Evolutionary conservation across 2,797 vertebrate genomes (phyloP), one percentile per base, ranked within the genome.

Genomic region (Threskiornis aethiopicus): DNA sequence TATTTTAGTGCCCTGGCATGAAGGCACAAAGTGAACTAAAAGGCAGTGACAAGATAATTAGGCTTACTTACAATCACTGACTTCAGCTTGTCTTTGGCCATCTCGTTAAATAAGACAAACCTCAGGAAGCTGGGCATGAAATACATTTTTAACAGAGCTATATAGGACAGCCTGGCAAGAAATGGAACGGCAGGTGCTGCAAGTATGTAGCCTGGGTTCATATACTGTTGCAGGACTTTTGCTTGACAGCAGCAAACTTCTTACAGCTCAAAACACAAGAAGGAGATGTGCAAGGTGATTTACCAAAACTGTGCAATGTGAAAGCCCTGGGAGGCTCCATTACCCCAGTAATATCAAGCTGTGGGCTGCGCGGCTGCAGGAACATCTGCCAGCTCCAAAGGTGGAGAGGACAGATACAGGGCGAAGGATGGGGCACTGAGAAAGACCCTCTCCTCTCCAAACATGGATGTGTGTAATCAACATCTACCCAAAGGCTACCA

Each of bases 41-140:
- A 94, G 42, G 33, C 81, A 96, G n/a, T 64, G 82, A 94, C 89
- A 88, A 83, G 90, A 67, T 92, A 93, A 94, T 95, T 83, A 92
- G 71, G 49, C 66, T 89, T 81, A 69, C 61, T 86, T 88, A 84
- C 61, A 92, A 15, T 83, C 61, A 86, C 79, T 76, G 89, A 91
- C 79, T 96, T 93, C 82, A 88, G 82, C 84, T 64, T 19, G 51
- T 96, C 84, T 59, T 0, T 61, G 66, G 46, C n/a, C 42, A 78
- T 89, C 93, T 91, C 85, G 35, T 92, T 92, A 71, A 87, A 72
- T 41, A 66, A 78, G 72, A 81, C 26, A 86, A 89, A 83, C 24
- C 62, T 88, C 57, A 62, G 78, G 75, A 89, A 87, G 72, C 39
- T 91, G 85, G 76, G 54, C 67, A 62, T 46, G 39, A 76, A 90